Percentiles rank a stretch among this genome's conserved stretches.
Evolutionary conservation across 2,888 invertebrate species (phyloP).

Genomic region (Hemistola chrysoprasaria): DNA sequence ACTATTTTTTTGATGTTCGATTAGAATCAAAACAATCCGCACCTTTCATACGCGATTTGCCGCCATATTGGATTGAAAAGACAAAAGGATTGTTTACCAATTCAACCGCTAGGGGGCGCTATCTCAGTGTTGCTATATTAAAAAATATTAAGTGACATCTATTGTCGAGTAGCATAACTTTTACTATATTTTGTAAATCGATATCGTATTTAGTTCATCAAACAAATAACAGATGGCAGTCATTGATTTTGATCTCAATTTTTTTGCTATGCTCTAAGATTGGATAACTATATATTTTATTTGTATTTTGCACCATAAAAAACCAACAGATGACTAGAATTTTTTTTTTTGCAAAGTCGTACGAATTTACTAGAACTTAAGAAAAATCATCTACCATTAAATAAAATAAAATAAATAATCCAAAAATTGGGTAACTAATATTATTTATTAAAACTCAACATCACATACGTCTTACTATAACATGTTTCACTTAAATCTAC

Average conservation of each 20-base stretch:
- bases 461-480: constrained; percentile 52
- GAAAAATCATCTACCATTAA: neutral
- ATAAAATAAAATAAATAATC: constrained; percentile 19
- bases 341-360: no score
- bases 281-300: no score
- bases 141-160: constrained; percentile 34
- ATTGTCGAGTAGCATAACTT: constrained; percentile 18
- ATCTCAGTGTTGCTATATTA: constrained; percentile 44
- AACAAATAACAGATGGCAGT: no score
- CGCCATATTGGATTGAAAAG: constrained; percentile 80
- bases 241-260: no score
- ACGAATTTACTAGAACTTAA: no score
- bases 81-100: constrained; percentile 59
- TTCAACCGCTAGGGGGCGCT: constrained; percentile 50
- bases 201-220: no score
- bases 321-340: no score
- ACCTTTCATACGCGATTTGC: constrained; percentile 77
- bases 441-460: constrained; percentile 74
- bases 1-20: constrained; percentile 53
- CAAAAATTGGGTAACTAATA: constrained; percentile 58
- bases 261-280: no score
- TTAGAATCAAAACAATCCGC: constrained; percentile 78
- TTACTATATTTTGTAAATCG: neutral
- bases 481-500: constrained; percentile 33
- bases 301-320: no score